phyloP scores from a whole-genome alignment of 2,797 vertebrate genomes.

The Nannoperca australis region DNA sequence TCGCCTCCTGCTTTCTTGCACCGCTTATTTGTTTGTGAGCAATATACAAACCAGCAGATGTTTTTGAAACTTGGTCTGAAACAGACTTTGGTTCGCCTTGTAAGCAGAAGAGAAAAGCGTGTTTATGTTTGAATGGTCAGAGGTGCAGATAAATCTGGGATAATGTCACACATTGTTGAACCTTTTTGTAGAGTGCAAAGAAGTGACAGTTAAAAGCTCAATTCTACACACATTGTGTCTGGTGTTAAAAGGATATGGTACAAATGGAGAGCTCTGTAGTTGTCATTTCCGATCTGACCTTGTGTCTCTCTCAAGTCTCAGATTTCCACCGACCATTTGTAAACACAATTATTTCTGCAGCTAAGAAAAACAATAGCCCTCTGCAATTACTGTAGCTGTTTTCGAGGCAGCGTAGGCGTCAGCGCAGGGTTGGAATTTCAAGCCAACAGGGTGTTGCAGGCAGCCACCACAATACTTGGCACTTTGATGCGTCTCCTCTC shows the following conservation, averaged over 20 bases:
- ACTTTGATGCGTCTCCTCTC: constrained; percentile 61
- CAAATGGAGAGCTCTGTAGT: constrained; percentile 12
- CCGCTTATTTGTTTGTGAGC: constrained; percentile 39
- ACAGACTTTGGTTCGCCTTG: not conserved
- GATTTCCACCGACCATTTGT: constrained; percentile 53
- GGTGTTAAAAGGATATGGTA: constrained; percentile 14
- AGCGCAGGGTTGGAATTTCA: constrained; percentile 51
- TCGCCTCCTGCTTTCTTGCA: constrained; percentile 7
- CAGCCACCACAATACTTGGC: constrained; percentile 55
- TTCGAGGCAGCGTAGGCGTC: constrained; percentile 46
- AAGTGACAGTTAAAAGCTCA: not conserved
- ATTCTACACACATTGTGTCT: not conserved
- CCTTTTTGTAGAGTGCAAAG: not conserved
- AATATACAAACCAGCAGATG: constrained; percentile 34
- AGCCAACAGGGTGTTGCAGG: constrained; percentile 49
- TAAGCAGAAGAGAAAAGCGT: not conserved
- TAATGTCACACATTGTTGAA: constrained; percentile 17
- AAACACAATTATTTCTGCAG: constrained; percentile 66
- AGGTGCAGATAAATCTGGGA: constrained; percentile 1
- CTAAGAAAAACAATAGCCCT: constrained; percentile 62
- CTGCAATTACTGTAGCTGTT: constrained; percentile 58
- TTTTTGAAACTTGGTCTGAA: constrained; percentile 21
- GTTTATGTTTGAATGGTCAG: constrained; percentile 4
- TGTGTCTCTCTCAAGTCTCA: constrained; percentile 18
- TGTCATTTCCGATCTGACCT: constrained; percentile 48